A percentile compares a stretch with the other conserved stretches of the same genome.
Conservation (phyloP, 2,113 vertebrate genomes). For the Corythornis madagascariensis region DNA sequence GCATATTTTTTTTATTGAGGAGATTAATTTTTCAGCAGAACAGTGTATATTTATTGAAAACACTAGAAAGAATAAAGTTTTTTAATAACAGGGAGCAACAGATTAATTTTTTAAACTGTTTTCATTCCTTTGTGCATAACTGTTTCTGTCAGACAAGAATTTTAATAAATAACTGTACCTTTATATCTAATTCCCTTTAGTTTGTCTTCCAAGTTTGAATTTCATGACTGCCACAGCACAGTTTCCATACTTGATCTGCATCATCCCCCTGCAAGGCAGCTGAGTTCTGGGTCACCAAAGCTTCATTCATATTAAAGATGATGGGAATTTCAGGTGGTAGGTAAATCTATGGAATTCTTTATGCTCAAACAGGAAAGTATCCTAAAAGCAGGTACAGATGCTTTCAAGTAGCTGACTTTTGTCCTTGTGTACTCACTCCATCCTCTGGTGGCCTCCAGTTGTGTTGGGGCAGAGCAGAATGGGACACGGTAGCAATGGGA, state of each 20-base stretch:
- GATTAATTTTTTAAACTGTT: background rate
- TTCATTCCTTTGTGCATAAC: background rate
- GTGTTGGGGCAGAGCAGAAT: background rate
- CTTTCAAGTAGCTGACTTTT: background rate
- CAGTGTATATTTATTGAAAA: background rate
- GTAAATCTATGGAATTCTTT: background rate
- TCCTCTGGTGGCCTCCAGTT: background rate
- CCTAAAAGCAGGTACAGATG: background rate
- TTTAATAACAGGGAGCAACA: background rate
- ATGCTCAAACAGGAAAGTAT: background rate
- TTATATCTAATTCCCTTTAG: background rate
- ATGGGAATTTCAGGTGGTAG: background rate
- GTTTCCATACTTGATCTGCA: background rate
- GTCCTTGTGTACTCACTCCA: background rate
- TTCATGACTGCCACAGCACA: background rate
- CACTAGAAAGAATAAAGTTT: background rate
- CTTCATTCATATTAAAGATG: background rate
- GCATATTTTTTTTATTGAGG: background rate
- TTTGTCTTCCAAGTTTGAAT: background rate
- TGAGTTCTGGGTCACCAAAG: background rate
- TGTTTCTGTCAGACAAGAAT: background rate
- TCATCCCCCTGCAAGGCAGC: background rate
- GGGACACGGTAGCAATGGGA: background rate
- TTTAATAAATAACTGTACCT: background rate
- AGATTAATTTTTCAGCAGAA: background rate